phyloP scores from a whole-genome alignment of 2,888 invertebrate genomes.

The Achlya flavicornis region DNA sequence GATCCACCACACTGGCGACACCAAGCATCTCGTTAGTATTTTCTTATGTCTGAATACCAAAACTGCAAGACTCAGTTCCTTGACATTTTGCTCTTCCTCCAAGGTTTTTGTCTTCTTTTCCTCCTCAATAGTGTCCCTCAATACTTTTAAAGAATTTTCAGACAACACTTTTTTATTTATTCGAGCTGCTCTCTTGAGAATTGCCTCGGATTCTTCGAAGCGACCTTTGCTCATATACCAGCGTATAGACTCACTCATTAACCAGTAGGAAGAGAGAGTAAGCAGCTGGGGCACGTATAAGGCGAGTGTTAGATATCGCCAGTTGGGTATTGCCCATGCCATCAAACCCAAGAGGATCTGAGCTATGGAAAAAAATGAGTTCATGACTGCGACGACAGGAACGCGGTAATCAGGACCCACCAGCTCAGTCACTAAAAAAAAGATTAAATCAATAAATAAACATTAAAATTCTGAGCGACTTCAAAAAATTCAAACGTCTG shows the following conservation, averaged over 20 bases:
- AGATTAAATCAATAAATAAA: too few relatives aligned
- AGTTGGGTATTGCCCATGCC: constrained; percentile 87
- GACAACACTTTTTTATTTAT: constrained; percentile 78
- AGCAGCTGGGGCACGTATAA: constrained; percentile 88
- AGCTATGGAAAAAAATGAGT: constrained; percentile 88
- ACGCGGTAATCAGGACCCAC: constrained; percentile 89
- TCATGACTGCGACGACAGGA: constrained; percentile 87
- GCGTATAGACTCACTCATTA: constrained; percentile 88
- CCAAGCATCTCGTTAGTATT: constrained; percentile 51
- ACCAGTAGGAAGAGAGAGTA: constrained; percentile 86
- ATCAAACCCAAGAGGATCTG: constrained; percentile 86
- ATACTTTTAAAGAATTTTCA: constrained; percentile 54
- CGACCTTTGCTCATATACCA: constrained; percentile 90
- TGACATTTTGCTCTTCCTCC: constrained; percentile 34
- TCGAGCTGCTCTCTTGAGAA: constrained; percentile 85
- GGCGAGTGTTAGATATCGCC: constrained; percentile 86
- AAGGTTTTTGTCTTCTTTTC: constrained; percentile 45
- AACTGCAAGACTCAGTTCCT: constrained; percentile 62
- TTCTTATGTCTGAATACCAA: constrained; percentile 57
- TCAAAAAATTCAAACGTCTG: too few relatives aligned
- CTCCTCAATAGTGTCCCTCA: constrained; percentile 52
- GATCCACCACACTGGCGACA: constrained; percentile 84
- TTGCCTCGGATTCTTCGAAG: constrained; percentile 85
- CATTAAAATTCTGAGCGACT: too few relatives aligned
- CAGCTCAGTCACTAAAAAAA: constrained; percentile 86